These are phyloP conservation scores for Pelusios castaneus DNA, from an alignment of 2,113 vertebrate genomes.

Conservation along the genomic window DNA sequence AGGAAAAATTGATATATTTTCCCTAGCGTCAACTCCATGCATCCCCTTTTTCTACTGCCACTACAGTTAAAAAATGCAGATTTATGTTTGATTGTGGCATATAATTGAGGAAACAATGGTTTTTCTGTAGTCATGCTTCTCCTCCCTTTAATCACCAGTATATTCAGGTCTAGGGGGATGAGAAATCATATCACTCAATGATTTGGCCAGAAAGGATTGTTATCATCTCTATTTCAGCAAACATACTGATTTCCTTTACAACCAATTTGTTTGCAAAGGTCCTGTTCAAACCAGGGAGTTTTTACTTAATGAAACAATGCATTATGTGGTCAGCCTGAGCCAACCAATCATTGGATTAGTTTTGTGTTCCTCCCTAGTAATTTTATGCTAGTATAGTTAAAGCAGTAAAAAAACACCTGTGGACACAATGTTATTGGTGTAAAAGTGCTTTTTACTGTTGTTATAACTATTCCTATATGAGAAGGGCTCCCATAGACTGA, in stretches of 20 bases:
- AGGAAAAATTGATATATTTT: too few relatives aligned
- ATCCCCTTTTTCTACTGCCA: background rate
- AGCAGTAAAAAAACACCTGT: background rate
- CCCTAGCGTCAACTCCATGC: background rate
- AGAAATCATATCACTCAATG: background rate
- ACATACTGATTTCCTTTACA: background rate
- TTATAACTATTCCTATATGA: background rate
- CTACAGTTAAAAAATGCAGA: background rate
- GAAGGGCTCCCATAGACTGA: background rate
- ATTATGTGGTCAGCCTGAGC: background rate
- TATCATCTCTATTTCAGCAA: background rate
- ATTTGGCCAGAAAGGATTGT: background rate
- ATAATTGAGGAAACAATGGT: background rate
- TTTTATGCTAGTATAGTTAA: background rate
- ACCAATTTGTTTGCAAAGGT: background rate
- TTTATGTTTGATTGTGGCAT: conserved; percentile 14
- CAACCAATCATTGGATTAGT: background rate
- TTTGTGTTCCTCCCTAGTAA: background rate
- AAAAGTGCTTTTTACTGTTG: background rate
- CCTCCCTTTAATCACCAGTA: background rate
- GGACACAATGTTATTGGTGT: background rate
- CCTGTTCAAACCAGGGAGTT: background rate
- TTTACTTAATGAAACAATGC: background rate
- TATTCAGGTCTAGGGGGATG: background rate
- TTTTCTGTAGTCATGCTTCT: accelerated